These are phyloP conservation scores for Tapera naevia DNA, from an alignment of 2,797 vertebrate genomes.

Conservation along the genomic window DNA sequence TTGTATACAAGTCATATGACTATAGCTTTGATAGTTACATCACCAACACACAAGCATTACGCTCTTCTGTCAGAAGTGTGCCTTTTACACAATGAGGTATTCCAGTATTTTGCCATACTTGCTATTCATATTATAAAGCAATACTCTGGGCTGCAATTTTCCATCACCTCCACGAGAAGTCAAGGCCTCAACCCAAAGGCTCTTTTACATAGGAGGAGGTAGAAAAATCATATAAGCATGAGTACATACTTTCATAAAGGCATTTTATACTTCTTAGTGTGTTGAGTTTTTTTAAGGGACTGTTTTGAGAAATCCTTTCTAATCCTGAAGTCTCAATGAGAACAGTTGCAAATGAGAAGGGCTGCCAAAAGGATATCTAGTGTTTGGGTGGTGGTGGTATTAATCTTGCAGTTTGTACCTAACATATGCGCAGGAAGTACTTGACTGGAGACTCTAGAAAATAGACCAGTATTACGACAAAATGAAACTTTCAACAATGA, in stretches of 20 bases:
- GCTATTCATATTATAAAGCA: not conserved
- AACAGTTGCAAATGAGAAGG: not conserved
- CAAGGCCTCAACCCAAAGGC: not conserved
- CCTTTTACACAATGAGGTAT: not conserved
- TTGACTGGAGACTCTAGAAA: not conserved
- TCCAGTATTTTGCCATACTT: not conserved
- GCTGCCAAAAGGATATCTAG: not conserved
- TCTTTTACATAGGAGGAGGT: not conserved
- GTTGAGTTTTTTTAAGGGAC: not conserved
- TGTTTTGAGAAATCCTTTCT: not conserved
- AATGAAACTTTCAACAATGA: not conserved
- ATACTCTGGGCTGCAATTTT: not conserved
- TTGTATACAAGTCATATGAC: not conserved
- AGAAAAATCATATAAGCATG: accelerated
- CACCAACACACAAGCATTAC: not conserved
- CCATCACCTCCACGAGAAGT: not conserved
- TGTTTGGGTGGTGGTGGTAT: not conserved
- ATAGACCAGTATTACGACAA: not conserved
- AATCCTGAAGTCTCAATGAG: not conserved
- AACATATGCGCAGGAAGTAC: not conserved
- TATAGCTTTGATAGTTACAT: not conserved
- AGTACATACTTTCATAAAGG: not conserved
- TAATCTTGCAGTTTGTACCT: not conserved
- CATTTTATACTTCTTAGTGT: not conserved
- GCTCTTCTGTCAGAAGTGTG: not conserved